These are phyloP conservation scores for Pipistrellus nathusii DNA, from an alignment of 2,797 vertebrate genomes.

Conservation along the genomic window DNA sequence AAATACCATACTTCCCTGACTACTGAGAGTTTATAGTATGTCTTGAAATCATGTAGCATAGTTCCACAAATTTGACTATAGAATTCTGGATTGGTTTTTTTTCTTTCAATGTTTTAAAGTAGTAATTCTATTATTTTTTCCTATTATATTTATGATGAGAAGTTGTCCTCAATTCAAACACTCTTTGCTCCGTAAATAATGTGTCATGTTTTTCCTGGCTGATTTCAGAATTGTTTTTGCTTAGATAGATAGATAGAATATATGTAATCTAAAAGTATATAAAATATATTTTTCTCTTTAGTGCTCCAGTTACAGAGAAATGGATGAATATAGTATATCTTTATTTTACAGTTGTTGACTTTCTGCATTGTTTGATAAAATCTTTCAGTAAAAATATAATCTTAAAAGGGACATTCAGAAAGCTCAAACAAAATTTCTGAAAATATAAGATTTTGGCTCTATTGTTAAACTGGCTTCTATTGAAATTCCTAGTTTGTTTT, in stretches of 20 bases:
- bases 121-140: background rate
- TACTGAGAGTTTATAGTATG: background rate
- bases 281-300: background rate
- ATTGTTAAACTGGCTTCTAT: background rate
- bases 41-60: background rate
- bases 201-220: background rate
- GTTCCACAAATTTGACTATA: background rate
- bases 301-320: background rate
- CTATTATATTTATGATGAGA: background rate
- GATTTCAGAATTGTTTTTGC: background rate
- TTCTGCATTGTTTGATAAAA: background rate
- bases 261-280: background rate
- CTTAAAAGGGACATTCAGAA: constrained; percentile 25
- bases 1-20: background rate
- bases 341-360: constrained; percentile 4
- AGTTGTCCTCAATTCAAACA: background rate
- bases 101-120: background rate
- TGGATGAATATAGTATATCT: background rate
- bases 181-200: background rate
- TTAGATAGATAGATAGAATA: background rate
- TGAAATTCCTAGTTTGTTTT: background rate
- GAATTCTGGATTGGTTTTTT: background rate
- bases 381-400: background rate
- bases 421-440: background rate
- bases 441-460: background rate